Base-by-base conservation (phyloP, 2,888 invertebrate species). In the Rhimphoctona megacephalus region DNA sequence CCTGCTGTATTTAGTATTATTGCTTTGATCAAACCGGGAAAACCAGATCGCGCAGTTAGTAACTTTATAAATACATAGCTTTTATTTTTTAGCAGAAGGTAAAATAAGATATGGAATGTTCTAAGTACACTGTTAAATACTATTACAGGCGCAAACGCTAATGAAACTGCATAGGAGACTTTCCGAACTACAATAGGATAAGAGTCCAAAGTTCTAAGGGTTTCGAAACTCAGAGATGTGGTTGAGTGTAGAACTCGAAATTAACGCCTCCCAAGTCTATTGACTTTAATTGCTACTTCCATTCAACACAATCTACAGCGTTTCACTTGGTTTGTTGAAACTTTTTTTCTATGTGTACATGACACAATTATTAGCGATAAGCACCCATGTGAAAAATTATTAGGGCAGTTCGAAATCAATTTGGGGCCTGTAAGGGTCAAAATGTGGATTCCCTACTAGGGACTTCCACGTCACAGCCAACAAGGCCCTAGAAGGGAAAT, bases 81-180 rank as follows among this genome's bases (percentile, higher is more conserved):
- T 25, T 25, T 11, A 25, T 57, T 25, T 25, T 8, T 57, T 22
- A 25, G n/a, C 11, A 25, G 25, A 11, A 57, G 22, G 22, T 11
- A 11, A 25, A 11, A 8, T 25, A 11, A 25, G 57, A 57, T 57
- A 57, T 57, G 11, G 25, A 0, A 25, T 11, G 25, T 22, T 57
- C 57, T 14, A 4, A 57, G 25, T 57, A 57, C 57, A 25, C 11
- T 25, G 57, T 57, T 57, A 57, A 57, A 57, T 57, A 25, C 57
- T 9, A 25, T 57, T 57, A 11, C 25, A 57, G 57, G n/a, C 6
- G 22, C 4, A 25, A 57, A 11, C 57, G 57, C 25, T 57, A 57
- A 57, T 57, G 57, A 25, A 57, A 57, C 25, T 57, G 57, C 25
- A 57, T 57, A 57, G 57, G 57, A 9, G 57, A 57, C 57, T 57